Evolutionary conservation across 2,888 invertebrate species (phyloP).

Genomic region (Eudasyphora cyanicolor): DNA sequence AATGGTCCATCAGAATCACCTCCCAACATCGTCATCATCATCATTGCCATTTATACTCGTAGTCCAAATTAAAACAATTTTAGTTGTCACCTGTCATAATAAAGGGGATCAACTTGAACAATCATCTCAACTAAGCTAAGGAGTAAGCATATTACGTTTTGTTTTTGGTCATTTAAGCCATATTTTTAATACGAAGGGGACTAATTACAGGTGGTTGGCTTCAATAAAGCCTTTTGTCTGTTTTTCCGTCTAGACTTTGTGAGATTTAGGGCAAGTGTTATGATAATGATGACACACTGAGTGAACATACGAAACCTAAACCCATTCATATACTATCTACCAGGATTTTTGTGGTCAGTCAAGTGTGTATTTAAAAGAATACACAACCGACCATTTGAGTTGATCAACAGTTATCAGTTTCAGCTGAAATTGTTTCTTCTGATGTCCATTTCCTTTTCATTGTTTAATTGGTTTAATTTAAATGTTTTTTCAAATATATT

Average conservation of each 20-base stretch:
- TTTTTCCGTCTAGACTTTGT: slow-evolving; percentile 59
- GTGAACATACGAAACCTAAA: neutral
- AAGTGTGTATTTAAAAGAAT: neutral
- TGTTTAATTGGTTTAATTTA: neutral
- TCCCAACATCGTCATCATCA: neutral
- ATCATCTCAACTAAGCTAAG: neutral
- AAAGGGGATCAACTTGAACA: slow-evolving; percentile 51
- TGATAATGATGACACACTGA: slow-evolving; percentile 65
- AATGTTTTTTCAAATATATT: neutral
- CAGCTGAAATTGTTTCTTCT: neutral
- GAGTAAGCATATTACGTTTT: neutral
- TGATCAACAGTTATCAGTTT: neutral
- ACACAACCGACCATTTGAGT: neutral
- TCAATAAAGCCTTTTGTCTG: slow-evolving; percentile 47
- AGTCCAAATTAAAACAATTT: slow-evolving; percentile 60
- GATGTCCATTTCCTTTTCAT: neutral
- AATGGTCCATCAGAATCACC: neutral
- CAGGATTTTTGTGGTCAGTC: neutral
- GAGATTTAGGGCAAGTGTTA: slow-evolving; percentile 46
- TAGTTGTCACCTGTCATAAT: slow-evolving; percentile 65
- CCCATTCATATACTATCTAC: neutral
- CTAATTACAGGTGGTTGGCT: slow-evolving; percentile 59
- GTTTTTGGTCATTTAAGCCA: neutral
- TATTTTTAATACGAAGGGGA: slow-evolving; percentile 24
- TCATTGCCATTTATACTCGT: slow-evolving; percentile 30